Evolutionary conservation across 2,113 vertebrate genomes (phyloP).

Genomic region (Nothocercus nigrocapillus): DNA sequence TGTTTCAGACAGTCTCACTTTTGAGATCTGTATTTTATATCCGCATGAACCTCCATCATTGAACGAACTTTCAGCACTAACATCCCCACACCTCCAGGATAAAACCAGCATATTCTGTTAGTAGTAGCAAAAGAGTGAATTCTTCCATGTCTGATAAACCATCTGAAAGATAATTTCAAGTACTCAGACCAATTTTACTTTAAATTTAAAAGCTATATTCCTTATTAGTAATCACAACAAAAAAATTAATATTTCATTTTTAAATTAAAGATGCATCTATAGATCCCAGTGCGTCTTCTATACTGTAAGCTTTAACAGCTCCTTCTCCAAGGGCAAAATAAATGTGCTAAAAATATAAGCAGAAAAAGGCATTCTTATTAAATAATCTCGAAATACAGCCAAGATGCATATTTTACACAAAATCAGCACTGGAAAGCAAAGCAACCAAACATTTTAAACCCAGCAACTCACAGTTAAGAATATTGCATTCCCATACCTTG

Average conservation of each 20-base stretch:
- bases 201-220: not conserved
- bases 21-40: not conserved
- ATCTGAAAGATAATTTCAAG: not conserved
- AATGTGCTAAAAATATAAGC: not conserved
- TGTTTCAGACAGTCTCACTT: not conserved
- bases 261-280: not conserved
- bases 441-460: not conserved
- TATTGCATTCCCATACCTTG: slow-evolving; percentile 32
- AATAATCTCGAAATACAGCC: not conserved
- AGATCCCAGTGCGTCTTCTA: not conserved
- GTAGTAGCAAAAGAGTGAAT: not conserved
- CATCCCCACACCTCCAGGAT: not conserved
- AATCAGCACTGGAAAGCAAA: not conserved
- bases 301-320: not conserved
- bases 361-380: not conserved
- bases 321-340: not conserved
- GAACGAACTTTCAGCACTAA: not conserved
- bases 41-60: not conserved
- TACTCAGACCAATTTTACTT: not conserved
- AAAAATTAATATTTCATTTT: not conserved
- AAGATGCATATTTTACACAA: not conserved
- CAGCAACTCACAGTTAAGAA: not conserved
- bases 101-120: not conserved
- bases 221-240: not conserved
- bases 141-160: not conserved